Evolutionary conservation across 1,140 invertebrate genomes (phyloP).

Genomic region (Homalodisca vitripennis): DNA sequence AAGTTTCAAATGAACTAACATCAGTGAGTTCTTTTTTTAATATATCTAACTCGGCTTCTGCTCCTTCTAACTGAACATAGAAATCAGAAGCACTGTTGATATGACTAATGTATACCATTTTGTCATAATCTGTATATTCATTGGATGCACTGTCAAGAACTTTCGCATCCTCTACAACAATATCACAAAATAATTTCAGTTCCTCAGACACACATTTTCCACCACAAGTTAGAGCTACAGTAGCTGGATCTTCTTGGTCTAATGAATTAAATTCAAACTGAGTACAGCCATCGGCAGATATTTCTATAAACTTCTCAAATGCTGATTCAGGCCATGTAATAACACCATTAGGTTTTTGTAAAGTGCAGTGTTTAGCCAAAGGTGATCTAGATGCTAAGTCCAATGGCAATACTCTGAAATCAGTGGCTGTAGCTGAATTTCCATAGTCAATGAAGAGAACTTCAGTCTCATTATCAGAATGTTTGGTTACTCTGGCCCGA

Average conservation of each 20-base stretch:
- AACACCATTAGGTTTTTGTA: conserved; percentile 59
- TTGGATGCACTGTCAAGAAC: background rate
- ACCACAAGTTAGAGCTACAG: background rate
- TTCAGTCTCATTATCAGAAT: conserved; percentile 47
- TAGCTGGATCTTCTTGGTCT: conserved; percentile 6
- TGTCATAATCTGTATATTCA: background rate
- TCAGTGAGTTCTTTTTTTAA: conserved; percentile 51
- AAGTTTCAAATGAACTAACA: conserved; percentile 8
- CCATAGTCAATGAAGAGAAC: conserved; percentile 74
- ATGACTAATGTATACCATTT: conserved; percentile 51
- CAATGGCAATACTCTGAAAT: conserved; percentile 60
- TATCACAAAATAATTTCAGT: background rate
- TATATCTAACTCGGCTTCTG: conserved; percentile 55
- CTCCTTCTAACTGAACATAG: conserved; percentile 59
- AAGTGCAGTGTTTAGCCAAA: conserved; percentile 60
- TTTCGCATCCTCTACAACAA: background rate
- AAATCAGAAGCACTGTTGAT: conserved; percentile 60
- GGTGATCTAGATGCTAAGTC: conserved; percentile 59
- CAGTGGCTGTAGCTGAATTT: conserved; percentile 60
- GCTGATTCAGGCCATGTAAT: conserved; percentile 61
- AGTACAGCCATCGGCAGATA: conserved; percentile 58
- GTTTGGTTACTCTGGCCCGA: conserved; percentile 58
- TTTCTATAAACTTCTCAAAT: conserved; percentile 60
- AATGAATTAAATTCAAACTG: conserved; percentile 1
- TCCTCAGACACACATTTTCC: background rate